Evolutionary conservation across 1,140 invertebrate species (phyloP), one percentile per base, ranked within the genome.

Genomic region (Sipha flava): DNA sequence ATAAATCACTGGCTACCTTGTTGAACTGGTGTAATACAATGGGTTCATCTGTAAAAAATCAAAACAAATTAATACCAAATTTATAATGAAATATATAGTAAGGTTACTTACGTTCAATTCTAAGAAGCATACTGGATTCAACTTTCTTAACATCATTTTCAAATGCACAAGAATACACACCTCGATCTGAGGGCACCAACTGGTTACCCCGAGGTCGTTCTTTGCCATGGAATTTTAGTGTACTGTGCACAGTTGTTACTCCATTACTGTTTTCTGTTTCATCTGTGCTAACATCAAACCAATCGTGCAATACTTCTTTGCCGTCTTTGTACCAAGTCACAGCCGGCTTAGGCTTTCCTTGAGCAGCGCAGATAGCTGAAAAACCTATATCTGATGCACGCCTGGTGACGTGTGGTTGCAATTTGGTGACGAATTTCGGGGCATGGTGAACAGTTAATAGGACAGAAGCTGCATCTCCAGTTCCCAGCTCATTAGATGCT

Each of bases 251-350:
- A 26, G 90, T 94, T 80, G 91, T 91, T 40, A 94, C 93, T 40
- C 89, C 89, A 81, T 92, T 90, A 82, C 90, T 26, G 87, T 90
- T 91, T 83, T 93, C 92, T 10, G 90, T 89, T 49, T 92, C 89
- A 80, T 91, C 90, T 0, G 91, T 95, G 80, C 89, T 89, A 9
- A 96, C 91, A 83, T 94, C 92, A 84, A 93, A 96, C 31, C 93
- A 86, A 82, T 93, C 92, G 1, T 90, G 89, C 21, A 91, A 83
- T n/a, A 89, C 90, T 85, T 94, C 92, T 14, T 90, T 87, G 26
- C 92, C 92, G 85, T 96, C 93, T 84, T 97, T 97, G 31, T 93
- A 86, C 95, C 95, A 97, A 79, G 88, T 89, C 1, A 96, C 90
- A 21, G 86, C 88, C 0, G 95, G 95, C 49, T 91, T 89, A 0